Percentiles rank a stretch among this genome's conserved stretches.
Conservation (phyloP, 2,113 vertebrate species). For the Sigmodon hispidus region DNA sequence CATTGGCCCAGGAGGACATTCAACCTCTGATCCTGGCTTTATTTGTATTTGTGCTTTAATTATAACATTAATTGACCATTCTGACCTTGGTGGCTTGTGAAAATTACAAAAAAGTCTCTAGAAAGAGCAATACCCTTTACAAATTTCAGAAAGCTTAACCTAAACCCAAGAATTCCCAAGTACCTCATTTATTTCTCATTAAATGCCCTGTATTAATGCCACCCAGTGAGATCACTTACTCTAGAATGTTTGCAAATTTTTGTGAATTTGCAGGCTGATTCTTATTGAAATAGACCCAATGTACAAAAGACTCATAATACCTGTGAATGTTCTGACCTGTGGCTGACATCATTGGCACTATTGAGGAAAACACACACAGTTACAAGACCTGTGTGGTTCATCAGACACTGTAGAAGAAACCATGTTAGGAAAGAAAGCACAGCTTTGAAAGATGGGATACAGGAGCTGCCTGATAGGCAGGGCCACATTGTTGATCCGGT, state of each 20-base stretch:
- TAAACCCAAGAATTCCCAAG: slow-evolving; percentile 21
- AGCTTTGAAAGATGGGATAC: not conserved
- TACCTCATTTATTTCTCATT: slow-evolving; percentile 20
- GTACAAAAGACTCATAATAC: not conserved
- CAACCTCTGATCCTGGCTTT: not conserved
- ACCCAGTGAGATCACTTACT: slow-evolving; percentile 19
- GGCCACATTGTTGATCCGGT: not conserved
- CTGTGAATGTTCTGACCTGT: not conserved
- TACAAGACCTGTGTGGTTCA: not conserved
- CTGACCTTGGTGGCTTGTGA: not conserved
- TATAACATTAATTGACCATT: slow-evolving; percentile 8
- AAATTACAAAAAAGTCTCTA: slow-evolving; percentile 48
- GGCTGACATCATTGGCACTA: not conserved
- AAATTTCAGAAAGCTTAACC: slow-evolving; percentile 35
- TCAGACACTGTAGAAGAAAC: not conserved
- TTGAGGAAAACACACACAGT: not conserved
- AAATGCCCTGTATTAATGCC: not conserved
- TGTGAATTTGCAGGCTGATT: slow-evolving; percentile 16
- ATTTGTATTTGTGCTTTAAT: slow-evolving; percentile 58
- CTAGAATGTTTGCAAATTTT: slow-evolving; percentile 47
- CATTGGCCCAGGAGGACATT: not conserved
- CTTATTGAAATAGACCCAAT: not conserved
- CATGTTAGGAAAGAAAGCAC: not conserved
- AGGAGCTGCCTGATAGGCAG: not conserved
- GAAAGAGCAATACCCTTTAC: not conserved